These are phyloP conservation scores for Microctenopoma stevenorrisi DNA, from an alignment of 2,797 vertebrate species.

Conservation along the genomic window DNA sequence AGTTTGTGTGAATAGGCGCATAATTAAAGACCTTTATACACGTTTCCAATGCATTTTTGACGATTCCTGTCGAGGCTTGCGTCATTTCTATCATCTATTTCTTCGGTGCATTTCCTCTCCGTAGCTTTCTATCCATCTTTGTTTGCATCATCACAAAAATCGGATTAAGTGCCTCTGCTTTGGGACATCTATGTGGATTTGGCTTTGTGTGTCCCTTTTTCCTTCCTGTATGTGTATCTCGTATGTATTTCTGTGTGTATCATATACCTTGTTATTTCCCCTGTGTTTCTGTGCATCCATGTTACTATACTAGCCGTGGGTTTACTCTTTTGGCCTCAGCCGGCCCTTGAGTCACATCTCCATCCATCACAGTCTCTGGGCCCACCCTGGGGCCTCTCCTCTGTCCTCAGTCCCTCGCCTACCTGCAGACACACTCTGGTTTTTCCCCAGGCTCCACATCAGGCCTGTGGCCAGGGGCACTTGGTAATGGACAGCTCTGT, in stretches of 20 bases:
- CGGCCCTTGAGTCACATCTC: slow-evolving; percentile 67
- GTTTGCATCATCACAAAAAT: slow-evolving; percentile 28
- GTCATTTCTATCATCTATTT: not conserved
- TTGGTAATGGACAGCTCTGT: slow-evolving; percentile 85
- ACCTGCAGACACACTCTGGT: slow-evolving; percentile 83
- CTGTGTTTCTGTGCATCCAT: slow-evolving; percentile 66
- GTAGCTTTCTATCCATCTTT: slow-evolving; percentile 27
- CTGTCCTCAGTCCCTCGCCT: slow-evolving; percentile 65
- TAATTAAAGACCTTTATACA: slow-evolving; percentile 27
- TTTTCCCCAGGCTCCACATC: slow-evolving; percentile 75
- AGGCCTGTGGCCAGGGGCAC: slow-evolving; percentile 81
- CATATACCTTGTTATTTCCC: slow-evolving; percentile 74
- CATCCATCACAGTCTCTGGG: slow-evolving; percentile 80
- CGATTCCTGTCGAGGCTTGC: slow-evolving; percentile 14
- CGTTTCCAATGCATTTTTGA: slow-evolving; percentile 5
- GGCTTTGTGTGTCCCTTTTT: slow-evolving; percentile 30
- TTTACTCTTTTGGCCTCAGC: slow-evolving; percentile 76
- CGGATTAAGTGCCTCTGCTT: slow-evolving; percentile 39
- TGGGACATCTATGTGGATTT: slow-evolving; percentile 55
- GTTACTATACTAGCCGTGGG: slow-evolving; percentile 50
- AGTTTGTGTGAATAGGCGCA: slow-evolving; percentile 9
- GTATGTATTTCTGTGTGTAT: slow-evolving; percentile 29
- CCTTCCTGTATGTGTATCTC: slow-evolving; percentile 46
- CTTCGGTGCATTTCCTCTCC: slow-evolving; percentile 6
- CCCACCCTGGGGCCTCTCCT: slow-evolving; percentile 69